Percentiles rank a stretch among this genome's conserved stretches.
Evolutionary conservation across 2,888 invertebrate species (phyloP).

Genomic region (Metalampra italica): DNA sequence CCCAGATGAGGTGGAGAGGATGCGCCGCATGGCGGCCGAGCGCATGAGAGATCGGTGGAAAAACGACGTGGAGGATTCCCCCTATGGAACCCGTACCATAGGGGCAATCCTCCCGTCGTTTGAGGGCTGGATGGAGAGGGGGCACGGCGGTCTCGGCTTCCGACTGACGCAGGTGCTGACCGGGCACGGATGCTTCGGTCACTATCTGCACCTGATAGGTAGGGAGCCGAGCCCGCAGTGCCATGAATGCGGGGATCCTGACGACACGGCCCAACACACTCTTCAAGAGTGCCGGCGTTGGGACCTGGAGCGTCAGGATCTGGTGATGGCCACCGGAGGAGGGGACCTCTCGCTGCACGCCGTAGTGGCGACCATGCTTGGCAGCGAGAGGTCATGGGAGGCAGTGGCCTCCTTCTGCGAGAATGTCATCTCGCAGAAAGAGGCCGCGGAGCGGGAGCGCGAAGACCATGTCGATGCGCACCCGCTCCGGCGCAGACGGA

Average conservation of each 20-base stretch:
- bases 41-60: background rate
- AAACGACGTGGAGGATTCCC: background rate
- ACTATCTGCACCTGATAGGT: constrained; percentile 2
- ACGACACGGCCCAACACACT: constrained; percentile 6
- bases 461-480: too few relatives aligned
- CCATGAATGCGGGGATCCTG: background rate
- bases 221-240: constrained; percentile 1
- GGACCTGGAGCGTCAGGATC: background rate
- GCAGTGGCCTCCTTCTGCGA: constrained; percentile 10
- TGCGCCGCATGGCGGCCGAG: constrained; percentile 7
- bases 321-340: background rate
- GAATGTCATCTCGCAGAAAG: constrained; percentile 1
- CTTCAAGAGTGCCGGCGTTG: background rate
- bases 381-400: constrained; percentile 9
- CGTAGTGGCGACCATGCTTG: constrained; percentile 8
- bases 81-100: background rate
- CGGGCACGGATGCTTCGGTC: too few relatives aligned
- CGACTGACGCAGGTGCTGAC: too few relatives aligned
- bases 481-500: too few relatives aligned
- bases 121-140: too few relatives aligned
- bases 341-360: constrained; percentile 7
- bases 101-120: background rate
- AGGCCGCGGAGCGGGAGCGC: constrained; percentile 4
- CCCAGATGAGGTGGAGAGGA: background rate
- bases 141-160: background rate